phyloP scores from a whole-genome alignment of 2,888 invertebrate genomes.

The Mactromeris polynyma region DNA sequence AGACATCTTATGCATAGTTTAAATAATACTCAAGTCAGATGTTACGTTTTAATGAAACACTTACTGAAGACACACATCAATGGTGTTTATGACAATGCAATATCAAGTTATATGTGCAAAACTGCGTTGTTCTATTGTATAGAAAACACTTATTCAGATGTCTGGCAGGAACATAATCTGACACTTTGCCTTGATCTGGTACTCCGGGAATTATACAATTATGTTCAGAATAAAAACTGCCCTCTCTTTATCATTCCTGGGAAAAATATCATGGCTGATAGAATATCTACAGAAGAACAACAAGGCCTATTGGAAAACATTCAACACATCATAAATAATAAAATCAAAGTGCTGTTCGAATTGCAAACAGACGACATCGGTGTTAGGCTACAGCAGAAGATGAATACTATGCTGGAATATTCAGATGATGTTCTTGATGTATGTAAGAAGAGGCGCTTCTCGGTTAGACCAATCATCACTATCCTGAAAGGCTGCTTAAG shows the following conservation, averaged over 20 bases:
- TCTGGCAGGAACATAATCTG: constrained; percentile 30
- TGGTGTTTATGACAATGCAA: background rate
- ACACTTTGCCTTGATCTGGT: background rate
- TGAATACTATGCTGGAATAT: background rate
- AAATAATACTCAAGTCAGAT: constrained; percentile 22
- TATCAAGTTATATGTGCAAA: constrained; percentile 47
- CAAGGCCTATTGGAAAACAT: background rate
- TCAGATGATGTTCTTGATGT: too few relatives aligned
- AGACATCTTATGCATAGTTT: constrained; percentile 8
- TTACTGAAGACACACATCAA: constrained; percentile 13
- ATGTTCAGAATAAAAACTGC: constrained; percentile 20
- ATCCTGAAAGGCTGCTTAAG: too few relatives aligned
- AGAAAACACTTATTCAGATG: background rate
- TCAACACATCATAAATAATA: background rate
- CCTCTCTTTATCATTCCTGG: constrained; percentile 34
- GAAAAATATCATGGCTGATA: constrained; percentile 35
- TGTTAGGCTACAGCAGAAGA: background rate
- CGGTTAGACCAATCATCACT: too few relatives aligned
- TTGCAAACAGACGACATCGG: constrained; percentile 8
- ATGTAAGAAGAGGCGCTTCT: too few relatives aligned
- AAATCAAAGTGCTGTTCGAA: background rate
- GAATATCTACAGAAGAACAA: background rate
- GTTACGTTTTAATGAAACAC: constrained; percentile 28
- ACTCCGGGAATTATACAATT: background rate
- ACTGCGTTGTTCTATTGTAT: constrained; percentile 34